Evolutionary conservation across 2,113 vertebrate species (phyloP).

Genomic region (Boleophthalmus pectinirostris): DNA sequence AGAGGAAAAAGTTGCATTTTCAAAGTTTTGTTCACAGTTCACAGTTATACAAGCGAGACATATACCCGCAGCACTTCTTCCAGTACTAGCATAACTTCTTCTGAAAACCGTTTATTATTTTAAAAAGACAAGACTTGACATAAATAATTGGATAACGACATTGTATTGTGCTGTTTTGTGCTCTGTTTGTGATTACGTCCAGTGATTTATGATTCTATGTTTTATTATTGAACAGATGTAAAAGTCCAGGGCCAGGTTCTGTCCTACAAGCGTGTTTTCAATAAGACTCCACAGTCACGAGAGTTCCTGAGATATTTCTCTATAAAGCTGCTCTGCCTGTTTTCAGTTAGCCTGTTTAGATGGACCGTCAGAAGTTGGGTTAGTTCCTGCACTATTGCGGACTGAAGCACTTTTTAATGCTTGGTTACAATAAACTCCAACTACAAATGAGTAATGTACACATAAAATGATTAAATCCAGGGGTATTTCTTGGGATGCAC

Average conservation of each 20-base stretch:
- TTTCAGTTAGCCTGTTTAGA: background rate
- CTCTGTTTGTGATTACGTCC: conserved; percentile 5
- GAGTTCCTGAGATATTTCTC: conserved; percentile 2
- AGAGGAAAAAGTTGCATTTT: too few species aligned
- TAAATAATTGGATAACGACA: conserved; percentile 2
- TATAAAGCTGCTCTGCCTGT: background rate
- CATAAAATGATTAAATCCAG: too few species aligned
- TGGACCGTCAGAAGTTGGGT: background rate
- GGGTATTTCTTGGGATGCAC: too few species aligned
- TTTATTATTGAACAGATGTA: conserved; percentile 18
- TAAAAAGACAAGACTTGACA: background rate
- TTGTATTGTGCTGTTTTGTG: conserved; percentile 14
- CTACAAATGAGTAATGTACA: too few species aligned
- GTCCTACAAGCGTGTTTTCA: background rate
- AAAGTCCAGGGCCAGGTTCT: background rate
- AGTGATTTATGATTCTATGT: conserved; percentile 3
- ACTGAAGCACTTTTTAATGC: background rate
- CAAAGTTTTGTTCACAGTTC: too few species aligned
- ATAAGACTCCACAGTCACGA: background rate
- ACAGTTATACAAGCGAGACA: too few species aligned
- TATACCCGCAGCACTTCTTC: too few species aligned
- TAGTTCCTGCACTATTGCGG: background rate
- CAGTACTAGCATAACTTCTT: background rate
- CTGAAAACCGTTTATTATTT: background rate
- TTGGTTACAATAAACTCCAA: background rate